Evolutionary conservation across 2,888 invertebrate species (phyloP), one percentile per base, ranked within the genome.

Genomic region (Scaptomyza polygonia): DNA sequence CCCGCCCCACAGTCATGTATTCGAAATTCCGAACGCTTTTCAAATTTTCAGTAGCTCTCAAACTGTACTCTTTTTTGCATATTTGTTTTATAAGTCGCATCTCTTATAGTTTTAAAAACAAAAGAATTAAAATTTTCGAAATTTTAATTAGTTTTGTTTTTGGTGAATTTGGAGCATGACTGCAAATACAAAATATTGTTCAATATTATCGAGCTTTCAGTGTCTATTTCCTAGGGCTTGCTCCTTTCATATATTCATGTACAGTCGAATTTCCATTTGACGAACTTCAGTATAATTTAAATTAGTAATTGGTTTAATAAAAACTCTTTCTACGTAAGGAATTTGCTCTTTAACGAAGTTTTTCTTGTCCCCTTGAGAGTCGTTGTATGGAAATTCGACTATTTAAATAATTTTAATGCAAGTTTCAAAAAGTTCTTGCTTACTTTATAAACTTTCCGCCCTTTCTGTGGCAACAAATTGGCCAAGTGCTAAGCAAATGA

Each of bases 401-500:
- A 5, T 25, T 5, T 25, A 25, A 5, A 25, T 34, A 12, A 7
- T 55, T 51, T 53, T 8, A 43, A 32, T 16, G 27, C 40, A 25
- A 25, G 43, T 65, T 6, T 21, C 27, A 42, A 34, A 34, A 11
- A 40, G 30, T 64, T 39, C 30, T 45, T 42, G 14, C 58, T 51
- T 45, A 49, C 59, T 57, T 21, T 49, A 42, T 25, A 32, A 32
- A 48, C 1, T 21, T 48, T 32, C n/a, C 32, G 32, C 48, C 52
- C 40, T 54, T 64, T 69, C 52, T 48, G 54, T 72, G 74, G 71
- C 57, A 55, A 51, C 5, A 36, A 49, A 39, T 57, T 65, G 72
- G 67, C 66, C 75, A 79, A 72, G 59, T 72, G 75, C 78, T 83
- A 72, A 70, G 72, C 51, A 47, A 66, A 43, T 40, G 7, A 29